Base-by-base conservation (phyloP, 1,140 invertebrate species). In the Varroa destructor region DNA sequence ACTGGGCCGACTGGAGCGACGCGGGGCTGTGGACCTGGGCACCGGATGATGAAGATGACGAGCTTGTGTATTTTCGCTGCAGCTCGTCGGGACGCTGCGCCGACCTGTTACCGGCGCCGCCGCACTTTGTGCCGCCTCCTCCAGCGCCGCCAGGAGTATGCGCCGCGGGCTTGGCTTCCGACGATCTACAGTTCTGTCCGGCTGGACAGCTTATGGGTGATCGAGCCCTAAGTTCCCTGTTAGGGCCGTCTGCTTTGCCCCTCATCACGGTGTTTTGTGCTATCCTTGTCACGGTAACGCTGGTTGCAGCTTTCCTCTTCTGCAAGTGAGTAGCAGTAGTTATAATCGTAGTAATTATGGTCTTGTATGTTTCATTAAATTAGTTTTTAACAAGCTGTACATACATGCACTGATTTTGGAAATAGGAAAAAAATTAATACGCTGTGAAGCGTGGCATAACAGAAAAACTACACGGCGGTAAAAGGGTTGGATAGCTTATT, bases 1-100 rank as follows among this genome's bases (percentile, higher is more conserved):
- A 67, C 61, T 67, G 61, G 61, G 36, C 61, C 46, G 61, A 67
- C 61, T 67, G 61, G 61, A 67, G 61, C 61, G 61, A 67, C 61
- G 61, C 61, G 14, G 61, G 61, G 61, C 61, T 67, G 12, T 67
- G 61, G 61, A 40, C 40, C 12, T 67, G 61, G 61, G 61, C 61
- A 40, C 61, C 61, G 40, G 61, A 67, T 37, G 61, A 67, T 14
- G 61, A 67, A 8, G 61, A 67, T 37, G 61, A 67, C 46, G 61
- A 67, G 61, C 61, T 67, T 37, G 61, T 67, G 40, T 67, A 67
- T 46, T 67, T 67, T 67, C 61, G 61, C 14, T 67, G 61, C 61
- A 67, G 61, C 61, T 67, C 61, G 61, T 67, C 46, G 46, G 61
- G 61, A 67, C 61, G 61, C 61, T 67, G 61, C 46, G 61, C 61